phyloP scores from a whole-genome alignment of 2,113 vertebrate species.

The Apistogramma diplotaenia region DNA sequence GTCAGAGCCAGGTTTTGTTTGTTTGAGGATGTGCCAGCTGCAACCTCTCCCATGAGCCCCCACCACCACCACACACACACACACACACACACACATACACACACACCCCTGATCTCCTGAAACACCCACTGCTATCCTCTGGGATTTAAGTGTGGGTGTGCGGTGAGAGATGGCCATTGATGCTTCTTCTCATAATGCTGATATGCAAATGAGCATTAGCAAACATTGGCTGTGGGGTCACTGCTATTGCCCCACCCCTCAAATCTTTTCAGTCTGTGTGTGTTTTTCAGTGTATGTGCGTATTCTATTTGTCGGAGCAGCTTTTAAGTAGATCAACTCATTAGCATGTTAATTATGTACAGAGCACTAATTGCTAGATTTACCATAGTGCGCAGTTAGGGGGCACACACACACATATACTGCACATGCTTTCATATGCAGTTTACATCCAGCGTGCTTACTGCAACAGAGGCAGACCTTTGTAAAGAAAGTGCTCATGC shows the following conservation, averaged over 20 bases:
- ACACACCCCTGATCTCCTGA: constrained; percentile 41
- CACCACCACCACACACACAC: too few relatives aligned
- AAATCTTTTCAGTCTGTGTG: constrained; percentile 48
- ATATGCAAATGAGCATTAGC: constrained; percentile 64
- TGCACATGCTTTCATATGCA: constrained; percentile 33
- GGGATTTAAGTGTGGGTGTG: constrained; percentile 18
- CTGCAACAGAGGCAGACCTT: constrained; percentile 52
- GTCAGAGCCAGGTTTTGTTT: constrained; percentile 59
- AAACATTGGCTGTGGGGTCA: constrained; percentile 51
- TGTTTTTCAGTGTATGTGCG: constrained; percentile 14
- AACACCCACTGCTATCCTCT: constrained; percentile 42
- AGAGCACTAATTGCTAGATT: constrained; percentile 81
- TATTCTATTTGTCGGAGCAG: constrained; percentile 61
- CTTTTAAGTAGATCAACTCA: constrained; percentile 81
- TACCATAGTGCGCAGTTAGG: constrained; percentile 60
- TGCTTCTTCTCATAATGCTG: constrained; percentile 49
- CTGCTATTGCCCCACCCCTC: constrained; percentile 41
- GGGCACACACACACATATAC: constrained; percentile 30
- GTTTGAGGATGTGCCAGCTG: constrained; percentile 68
- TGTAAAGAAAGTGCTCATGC: constrained; percentile 1
- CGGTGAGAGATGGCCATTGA: constrained; percentile 23
- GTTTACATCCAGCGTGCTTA: constrained; percentile 39
- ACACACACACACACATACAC: too few relatives aligned
- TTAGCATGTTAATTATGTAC: constrained; percentile 85
- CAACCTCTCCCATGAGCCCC: constrained; percentile 61